phyloP scores from a whole-genome alignment of 2,113 vertebrate genomes.

The Hepsetus odoe region DNA sequence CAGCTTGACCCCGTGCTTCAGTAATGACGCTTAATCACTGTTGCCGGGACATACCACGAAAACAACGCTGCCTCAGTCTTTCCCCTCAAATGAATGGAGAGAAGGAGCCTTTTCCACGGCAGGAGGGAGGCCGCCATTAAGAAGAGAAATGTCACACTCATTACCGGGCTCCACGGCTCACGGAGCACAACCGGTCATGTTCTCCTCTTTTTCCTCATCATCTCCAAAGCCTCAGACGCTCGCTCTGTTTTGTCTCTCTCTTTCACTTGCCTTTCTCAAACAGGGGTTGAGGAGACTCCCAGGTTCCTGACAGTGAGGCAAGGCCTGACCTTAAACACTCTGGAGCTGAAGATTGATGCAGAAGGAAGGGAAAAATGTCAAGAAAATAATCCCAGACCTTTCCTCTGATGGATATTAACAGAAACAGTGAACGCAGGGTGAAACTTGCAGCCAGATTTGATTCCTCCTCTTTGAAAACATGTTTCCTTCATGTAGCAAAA shows the following conservation, averaged over 20 bases:
- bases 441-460: too few species aligned
- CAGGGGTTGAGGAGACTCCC: conserved; percentile 5
- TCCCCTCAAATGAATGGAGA: background rate
- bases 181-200: background rate
- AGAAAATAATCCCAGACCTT: too few species aligned
- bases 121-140: background rate
- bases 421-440: too few species aligned
- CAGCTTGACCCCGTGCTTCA: background rate
- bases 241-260: background rate
- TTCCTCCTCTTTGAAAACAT: too few species aligned
- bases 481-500: too few species aligned
- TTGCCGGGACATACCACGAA: background rate
- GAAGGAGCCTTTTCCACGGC: background rate
- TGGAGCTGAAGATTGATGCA: too few species aligned
- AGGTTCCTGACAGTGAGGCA: background rate
- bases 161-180: background rate
- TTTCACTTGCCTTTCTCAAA: background rate
- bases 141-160: background rate
- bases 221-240: background rate
- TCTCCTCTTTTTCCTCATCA: background rate
- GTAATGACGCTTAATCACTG: background rate
- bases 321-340: too few species aligned
- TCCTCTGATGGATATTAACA: too few species aligned
- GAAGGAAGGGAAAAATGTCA: too few species aligned
- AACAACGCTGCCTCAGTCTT: background rate